Evolutionary conservation across 2,797 vertebrate genomes (phyloP).

Genomic region (Schizopygopsis pylzovi): DNA sequence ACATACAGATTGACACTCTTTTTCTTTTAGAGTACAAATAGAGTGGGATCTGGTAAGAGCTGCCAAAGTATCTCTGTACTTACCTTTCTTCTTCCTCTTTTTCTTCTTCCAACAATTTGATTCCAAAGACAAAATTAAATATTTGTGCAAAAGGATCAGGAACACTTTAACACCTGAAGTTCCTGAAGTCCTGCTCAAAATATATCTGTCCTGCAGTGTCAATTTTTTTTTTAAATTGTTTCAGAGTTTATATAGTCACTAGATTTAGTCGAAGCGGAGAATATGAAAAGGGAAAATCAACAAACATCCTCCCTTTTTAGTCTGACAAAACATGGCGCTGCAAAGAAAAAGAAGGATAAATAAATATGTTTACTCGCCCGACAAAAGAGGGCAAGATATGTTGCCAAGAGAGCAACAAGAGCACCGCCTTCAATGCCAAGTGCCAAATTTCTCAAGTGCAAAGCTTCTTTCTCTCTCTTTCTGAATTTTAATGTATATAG

Average conservation of each 20-base stretch:
- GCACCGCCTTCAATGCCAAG: background rate
- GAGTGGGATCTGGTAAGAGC: background rate
- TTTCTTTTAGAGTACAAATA: background rate
- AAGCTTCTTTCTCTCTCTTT: constrained; percentile 5
- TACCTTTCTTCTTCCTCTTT: background rate
- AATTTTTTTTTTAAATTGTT: background rate
- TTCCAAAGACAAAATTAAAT: constrained; percentile 31
- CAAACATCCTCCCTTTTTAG: constrained; percentile 7
- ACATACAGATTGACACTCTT: background rate
- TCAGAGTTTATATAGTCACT: background rate
- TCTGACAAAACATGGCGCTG: constrained; percentile 13
- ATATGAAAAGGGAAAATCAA: constrained; percentile 14
- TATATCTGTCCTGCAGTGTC: background rate
- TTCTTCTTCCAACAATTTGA: background rate
- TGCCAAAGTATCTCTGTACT: background rate
- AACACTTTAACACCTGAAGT: background rate
- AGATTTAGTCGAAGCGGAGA: background rate
- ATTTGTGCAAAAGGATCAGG: background rate
- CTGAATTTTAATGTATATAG: background rate
- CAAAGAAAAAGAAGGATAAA: constrained; percentile 16
- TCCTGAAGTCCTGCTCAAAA: background rate
- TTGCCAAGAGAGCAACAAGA: constrained; percentile 2
- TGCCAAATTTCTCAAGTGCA: background rate
- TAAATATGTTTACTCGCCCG: constrained; percentile 30
- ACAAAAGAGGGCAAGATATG: constrained; percentile 19